Evolutionary conservation across 2,888 invertebrate genomes (phyloP).

Genomic region (Cantharis nigra): DNA sequence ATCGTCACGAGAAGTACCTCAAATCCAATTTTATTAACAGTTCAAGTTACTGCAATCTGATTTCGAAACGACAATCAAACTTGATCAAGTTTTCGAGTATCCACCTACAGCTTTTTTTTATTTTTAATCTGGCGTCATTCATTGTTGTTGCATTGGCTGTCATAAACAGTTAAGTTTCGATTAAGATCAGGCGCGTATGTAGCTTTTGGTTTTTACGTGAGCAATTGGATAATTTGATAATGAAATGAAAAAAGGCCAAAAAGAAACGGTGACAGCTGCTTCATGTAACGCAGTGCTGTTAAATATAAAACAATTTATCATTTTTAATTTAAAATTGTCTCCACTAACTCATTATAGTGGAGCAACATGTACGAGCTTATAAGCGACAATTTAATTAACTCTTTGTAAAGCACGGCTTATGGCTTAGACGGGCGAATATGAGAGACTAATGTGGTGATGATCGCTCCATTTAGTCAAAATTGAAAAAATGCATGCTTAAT

Average conservation of each 20-base stretch:
- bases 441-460: constrained; percentile 7
- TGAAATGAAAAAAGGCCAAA: neutral
- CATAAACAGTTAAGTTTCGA: neutral
- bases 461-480: neutral
- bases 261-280: neutral
- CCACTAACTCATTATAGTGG: neutral
- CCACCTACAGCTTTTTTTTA: neutral
- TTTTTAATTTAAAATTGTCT: constrained; percentile 30
- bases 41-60: neutral
- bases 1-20: neutral
- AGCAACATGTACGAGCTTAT: constrained; percentile 1
- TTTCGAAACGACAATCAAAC: neutral
- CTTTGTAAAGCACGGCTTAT: constrained; percentile 4
- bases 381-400: constrained; percentile 4
- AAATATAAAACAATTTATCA: constrained; percentile 30
- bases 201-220: neutral
- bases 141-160: neutral
- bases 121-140: neutral
- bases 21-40: neutral
- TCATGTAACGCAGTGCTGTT: constrained; percentile 3
- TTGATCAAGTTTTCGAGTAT: neutral
- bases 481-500: neutral
- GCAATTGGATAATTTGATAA: neutral
- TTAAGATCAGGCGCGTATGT: neutral
- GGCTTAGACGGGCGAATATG: constrained; percentile 16